Evolutionary conservation across 1,140 invertebrate species (phyloP), one percentile per base, ranked within the genome.

Genomic region (honey bee (Apis mellifera)): DNA sequence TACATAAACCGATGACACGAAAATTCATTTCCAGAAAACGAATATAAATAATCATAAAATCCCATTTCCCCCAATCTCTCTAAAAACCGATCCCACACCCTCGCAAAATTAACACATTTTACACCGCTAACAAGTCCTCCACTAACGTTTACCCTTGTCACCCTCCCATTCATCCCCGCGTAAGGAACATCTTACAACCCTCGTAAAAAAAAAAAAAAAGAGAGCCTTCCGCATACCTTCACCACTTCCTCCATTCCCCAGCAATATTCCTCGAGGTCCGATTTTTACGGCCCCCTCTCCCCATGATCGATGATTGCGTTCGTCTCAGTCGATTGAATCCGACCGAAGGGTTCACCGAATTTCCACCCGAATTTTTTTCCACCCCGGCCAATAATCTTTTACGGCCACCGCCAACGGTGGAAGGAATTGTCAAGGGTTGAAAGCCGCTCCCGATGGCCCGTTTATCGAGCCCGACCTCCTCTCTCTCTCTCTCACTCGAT

Each of bases 401-500:
- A 78, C 50, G 57, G 52, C 32, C 32, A 42, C 32, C 32, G 13
- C 50, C 17, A 32, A 19, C 13, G n/a, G 74, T 32, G 57, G 17
- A 82, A 78, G 81, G 81, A 82, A 82, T 82, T 78, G 75, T 82
- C 81, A 64, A 48, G 26, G 75, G 75, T 82, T 82, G 81, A 82
- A 81, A 81, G 78, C 66, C 32, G 32, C 32, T 66, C 26, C 54
- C 82, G 83, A 70, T 81, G 71, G 65, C 71, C 71, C 83, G 78
- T 84, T 84, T 84, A 84, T 84, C 59, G 83, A 84, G 83, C 62
- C n/a, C 26, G 13, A 32, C 26, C 26, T 57, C 32, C 15, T n/a
- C 15, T 13, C 54, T 60, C 50, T 70, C 48, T 11, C 21, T 54
- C 12, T 13, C 42, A 26, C 42, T 23, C 78, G 70, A 70, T 60